A percentile compares a stretch with the other conserved stretches of the same genome.
phyloP scores from a whole-genome alignment of 1,140 invertebrate genomes.

The Lucilia cuprina region DNA sequence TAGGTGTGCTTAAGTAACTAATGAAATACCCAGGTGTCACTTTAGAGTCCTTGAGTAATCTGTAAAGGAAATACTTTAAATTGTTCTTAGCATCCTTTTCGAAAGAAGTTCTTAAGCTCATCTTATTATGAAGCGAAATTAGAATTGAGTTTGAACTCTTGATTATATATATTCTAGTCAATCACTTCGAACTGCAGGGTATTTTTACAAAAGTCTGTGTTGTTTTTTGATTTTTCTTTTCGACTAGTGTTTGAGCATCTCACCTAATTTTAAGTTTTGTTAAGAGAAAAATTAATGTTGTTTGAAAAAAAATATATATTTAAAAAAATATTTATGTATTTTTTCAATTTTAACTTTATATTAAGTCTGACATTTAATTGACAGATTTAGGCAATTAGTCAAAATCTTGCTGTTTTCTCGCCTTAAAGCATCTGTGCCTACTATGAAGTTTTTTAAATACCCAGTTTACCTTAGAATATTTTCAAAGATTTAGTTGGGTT shows the following conservation, averaged over 20 bases:
- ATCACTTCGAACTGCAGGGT: no score
- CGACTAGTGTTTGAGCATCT: neutral
- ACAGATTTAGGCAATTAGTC: conserved; percentile 51
- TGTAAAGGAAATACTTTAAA: no score
- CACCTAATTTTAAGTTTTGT: neutral
- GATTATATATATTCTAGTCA: no score
- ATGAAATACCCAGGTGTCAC: no score
- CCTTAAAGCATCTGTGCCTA: neutral
- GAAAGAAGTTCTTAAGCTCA: no score
- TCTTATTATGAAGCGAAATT: no score
- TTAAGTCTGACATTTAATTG: conserved; percentile 53
- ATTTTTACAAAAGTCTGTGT: neutral
- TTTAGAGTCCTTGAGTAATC: no score
- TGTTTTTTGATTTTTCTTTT: neutral
- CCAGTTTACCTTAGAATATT: conserved; percentile 8
- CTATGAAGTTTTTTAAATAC: neutral
- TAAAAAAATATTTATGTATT: neutral
- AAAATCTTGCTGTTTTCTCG: conserved; percentile 14
- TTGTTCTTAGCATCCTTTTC: no score
- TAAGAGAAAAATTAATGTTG: neutral
- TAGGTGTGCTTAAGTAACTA: no score
- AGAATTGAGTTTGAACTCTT: no score
- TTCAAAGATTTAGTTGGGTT: neutral
- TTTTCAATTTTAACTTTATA: neutral
- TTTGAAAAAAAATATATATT: no score